Conservation (phyloP, 53 echinoderm and acorn worm species). For the Patiria pectinifera region DNA sequence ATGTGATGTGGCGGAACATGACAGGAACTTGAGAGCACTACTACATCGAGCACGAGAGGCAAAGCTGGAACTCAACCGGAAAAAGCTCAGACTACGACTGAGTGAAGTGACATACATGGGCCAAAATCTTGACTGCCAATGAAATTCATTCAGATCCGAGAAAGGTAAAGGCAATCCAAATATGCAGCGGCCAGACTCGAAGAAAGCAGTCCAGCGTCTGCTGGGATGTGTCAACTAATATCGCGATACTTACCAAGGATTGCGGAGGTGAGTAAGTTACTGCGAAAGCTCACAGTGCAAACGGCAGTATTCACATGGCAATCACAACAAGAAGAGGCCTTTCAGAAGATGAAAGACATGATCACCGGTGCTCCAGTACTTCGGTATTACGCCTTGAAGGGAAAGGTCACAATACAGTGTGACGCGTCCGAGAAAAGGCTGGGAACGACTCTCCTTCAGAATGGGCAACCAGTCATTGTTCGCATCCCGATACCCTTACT, state of each 20-base stretch:
- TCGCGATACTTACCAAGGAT: no score
- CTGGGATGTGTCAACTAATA: no score
- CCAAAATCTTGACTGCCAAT: not conserved
- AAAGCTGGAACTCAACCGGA: constrained; percentile 42
- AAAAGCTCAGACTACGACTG: constrained; percentile 19
- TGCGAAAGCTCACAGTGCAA: not conserved
- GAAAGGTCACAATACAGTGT: constrained; percentile 64
- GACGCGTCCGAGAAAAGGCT: constrained; percentile 55
- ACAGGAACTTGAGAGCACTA: constrained; percentile 44
- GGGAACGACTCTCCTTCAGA: not conserved
- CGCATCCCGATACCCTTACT: constrained; percentile 49
- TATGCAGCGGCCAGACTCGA: no score
- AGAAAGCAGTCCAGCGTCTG: no score
- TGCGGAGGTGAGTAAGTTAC: no score
- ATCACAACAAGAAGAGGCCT: constrained; percentile 63
- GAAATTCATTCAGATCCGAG: no score
- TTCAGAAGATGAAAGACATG: constrained; percentile 42
- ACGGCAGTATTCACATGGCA: constrained; percentile 58
- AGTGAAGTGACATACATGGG: not conserved
- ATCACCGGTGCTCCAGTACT: constrained; percentile 65
- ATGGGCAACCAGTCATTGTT: no score
- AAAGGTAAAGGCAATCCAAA: no score
- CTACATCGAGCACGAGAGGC: constrained; percentile 35
- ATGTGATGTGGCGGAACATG: constrained; percentile 21
- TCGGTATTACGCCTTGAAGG: constrained; percentile 63